phyloP scores from a whole-genome alignment of 2,113 vertebrate species.

The Arenaria interpres region DNA sequence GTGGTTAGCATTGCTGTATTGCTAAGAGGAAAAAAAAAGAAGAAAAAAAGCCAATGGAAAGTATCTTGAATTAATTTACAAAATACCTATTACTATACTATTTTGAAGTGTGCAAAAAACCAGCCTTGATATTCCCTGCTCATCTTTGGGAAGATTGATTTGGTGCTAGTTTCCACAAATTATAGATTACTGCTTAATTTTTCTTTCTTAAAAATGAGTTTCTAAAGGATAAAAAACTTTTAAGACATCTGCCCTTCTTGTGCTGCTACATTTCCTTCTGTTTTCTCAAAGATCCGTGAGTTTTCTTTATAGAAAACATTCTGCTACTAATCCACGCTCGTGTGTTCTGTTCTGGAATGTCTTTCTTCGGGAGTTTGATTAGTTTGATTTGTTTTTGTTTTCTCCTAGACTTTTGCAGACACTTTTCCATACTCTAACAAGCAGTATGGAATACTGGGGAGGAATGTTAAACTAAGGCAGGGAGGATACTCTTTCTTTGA shows the following conservation, averaged over 20 bases:
- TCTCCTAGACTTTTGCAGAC: not conserved
- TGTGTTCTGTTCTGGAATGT: not conserved
- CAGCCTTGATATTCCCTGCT: not conserved
- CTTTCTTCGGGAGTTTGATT: not conserved
- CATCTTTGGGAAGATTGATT: not conserved
- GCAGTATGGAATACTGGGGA: not conserved
- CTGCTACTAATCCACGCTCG: not conserved
- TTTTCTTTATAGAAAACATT: not conserved
- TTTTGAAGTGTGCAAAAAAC: not conserved
- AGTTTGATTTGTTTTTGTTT: not conserved
- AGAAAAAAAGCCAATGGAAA: accelerated
- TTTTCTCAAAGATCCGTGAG: not conserved
- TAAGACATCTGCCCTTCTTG: not conserved
- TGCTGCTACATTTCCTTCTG: not conserved
- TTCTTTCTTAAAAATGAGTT: not conserved
- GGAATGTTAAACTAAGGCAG: not conserved
- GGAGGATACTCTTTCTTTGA: not conserved
- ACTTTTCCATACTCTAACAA: not conserved
- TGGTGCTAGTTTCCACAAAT: not conserved
- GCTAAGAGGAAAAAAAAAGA: not conserved
- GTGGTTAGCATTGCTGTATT: not conserved
- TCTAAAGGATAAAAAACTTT: not conserved
- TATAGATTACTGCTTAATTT: not conserved
- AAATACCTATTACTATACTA: not conserved
- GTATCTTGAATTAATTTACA: not conserved